Base-by-base conservation (phyloP, 2,888 invertebrate genomes). In the Phyllotreta cruciferae region DNA sequence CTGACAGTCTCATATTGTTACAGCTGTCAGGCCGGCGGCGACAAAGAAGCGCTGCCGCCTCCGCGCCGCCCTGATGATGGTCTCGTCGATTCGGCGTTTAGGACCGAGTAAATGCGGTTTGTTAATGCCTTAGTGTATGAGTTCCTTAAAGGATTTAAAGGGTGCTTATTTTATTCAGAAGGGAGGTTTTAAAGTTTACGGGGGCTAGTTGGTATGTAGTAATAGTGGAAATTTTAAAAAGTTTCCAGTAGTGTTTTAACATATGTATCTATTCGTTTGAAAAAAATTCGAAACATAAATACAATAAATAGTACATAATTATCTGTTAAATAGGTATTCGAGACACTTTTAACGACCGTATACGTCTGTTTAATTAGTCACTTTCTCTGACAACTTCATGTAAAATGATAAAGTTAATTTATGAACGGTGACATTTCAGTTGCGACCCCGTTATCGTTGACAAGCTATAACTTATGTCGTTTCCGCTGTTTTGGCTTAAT, bases 391-490 rank as follows among this genome's bases (percentile, higher is more conserved):
- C 71, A 73, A 68, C 67, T 70, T 66, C 68, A 66, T 70, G 62
- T 69, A 67, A 68, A 3, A 64, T 72, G 73, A 75, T 75, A 78
- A 78, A 76, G 71, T 71, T 74, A 75, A 78, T 78, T 78, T 78
- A 78, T 74, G 71, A 70, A 66, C 66, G 68, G 69, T 77, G 78
- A 78, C 78, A 77, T 75, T 77, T 74, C 58, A 74, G 70, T 72
- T 67, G 42, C 74, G 76, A 75, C 77, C 76, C 72, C 71, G 74
- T 77, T 78, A 78, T 77, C 77, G 73, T 66, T 70, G 71, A 77
- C 75, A 76, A 75, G 70, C 71, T 69, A 74, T 77, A 77, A 77
- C 70, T 78, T 76, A 75, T 74, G 73, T 74, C 73, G 71, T 77
- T 77, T 78, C 77, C 76, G 76, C 71, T 71, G 72, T 71, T 70